Evolutionary conservation across 2,113 vertebrate species (phyloP), one percentile per base, ranked within the genome.

Genomic region (Oreochromis aureus): DNA sequence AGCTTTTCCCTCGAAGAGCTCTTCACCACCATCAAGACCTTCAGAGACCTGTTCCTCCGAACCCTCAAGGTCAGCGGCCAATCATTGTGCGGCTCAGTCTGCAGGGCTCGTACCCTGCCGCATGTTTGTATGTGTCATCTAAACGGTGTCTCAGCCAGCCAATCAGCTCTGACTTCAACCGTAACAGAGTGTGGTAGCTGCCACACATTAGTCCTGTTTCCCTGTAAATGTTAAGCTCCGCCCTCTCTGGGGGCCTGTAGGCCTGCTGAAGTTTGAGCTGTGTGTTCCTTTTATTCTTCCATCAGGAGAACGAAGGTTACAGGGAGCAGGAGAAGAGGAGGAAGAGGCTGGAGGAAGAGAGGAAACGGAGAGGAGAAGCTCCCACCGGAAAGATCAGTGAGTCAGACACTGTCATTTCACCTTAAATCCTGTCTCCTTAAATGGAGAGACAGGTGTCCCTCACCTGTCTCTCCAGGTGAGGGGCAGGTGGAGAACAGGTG

Each of bases 1-100:
- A 95, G 96, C 82, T 93, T 98, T 41, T 98, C 97, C 54, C 92
- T 98, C 39, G 97, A 98, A 59, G 97, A 98, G 9, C 96, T 97
- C 5, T 97, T 98, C 87, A 93, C 53, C 89, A 98, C 96, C 89
- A 97, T 98, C 95, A 98, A 97, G 95, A 94, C 95, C 16, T 99
- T 99, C 95, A 96, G 97, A 36, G 96, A 96, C 13, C 97, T 97
- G 51, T 98, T 98, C 90, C 51, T 97, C 54, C 96, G 95, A 39
- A 96, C 97, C 27, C 71, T 97, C 41, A 98, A 98, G 98, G 98
- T 99, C 86, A 63, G 82, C 30, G 61, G 86, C 86, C 71, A 54
- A 30, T 79, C 55, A 18, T 24, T 66, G 80, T 2, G 18, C 2
- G 1, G 6, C 34, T 82, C 41, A 7, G 39, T 71, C 39, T 73